A percentile compares a stretch with the other conserved stretches of the same genome.
Evolutionary conservation across 2,113 vertebrate species (phyloP).

Genomic region (Tor tambroides): DNA sequence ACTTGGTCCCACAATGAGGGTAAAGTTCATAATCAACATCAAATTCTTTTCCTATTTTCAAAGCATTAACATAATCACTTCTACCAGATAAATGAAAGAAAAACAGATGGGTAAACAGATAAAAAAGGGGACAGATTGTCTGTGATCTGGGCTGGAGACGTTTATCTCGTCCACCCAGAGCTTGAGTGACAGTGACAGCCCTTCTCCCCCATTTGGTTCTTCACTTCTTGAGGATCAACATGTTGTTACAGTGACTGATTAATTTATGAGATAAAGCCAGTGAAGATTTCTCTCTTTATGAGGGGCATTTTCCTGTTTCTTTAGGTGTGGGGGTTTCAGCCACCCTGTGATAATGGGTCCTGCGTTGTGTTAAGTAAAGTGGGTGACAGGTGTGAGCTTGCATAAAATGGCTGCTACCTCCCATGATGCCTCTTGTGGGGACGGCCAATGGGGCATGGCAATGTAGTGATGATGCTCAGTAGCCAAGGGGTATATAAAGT

Average conservation of each 20-base stretch:
- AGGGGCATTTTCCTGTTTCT: slow-evolving; percentile 10
- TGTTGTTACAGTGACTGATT: not conserved
- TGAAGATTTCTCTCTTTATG: not conserved
- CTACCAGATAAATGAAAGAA: not conserved
- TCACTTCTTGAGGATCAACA: not conserved
- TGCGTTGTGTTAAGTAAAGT: slow-evolving; percentile 68
- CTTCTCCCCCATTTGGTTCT: slow-evolving; percentile 38
- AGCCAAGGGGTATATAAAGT: slow-evolving; percentile 88
- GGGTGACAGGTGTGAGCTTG: slow-evolving; percentile 77
- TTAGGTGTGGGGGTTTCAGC: slow-evolving; percentile 29
- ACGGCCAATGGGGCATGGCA: slow-evolving; percentile 79
- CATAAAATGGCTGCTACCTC: slow-evolving; percentile 73
- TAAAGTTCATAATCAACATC: not conserved
- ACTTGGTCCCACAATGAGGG: not conserved
- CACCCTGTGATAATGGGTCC: slow-evolving; percentile 76
- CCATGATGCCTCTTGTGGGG: slow-evolving; percentile 66
- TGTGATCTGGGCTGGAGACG: not conserved
- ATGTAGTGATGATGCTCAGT: slow-evolving; percentile 70
- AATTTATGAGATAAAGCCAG: not conserved
- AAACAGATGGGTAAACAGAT: not conserved
- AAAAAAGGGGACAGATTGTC: too few relatives aligned
- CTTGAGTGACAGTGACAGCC: slow-evolving; percentile 53
- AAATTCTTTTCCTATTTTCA: not conserved
- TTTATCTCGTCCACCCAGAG: slow-evolving; percentile 26
- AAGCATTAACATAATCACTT: not conserved